These are phyloP conservation scores for Punctoribates punctum DNA, from an alignment of 2,888 invertebrate genomes.

Conservation along the genomic window DNA sequence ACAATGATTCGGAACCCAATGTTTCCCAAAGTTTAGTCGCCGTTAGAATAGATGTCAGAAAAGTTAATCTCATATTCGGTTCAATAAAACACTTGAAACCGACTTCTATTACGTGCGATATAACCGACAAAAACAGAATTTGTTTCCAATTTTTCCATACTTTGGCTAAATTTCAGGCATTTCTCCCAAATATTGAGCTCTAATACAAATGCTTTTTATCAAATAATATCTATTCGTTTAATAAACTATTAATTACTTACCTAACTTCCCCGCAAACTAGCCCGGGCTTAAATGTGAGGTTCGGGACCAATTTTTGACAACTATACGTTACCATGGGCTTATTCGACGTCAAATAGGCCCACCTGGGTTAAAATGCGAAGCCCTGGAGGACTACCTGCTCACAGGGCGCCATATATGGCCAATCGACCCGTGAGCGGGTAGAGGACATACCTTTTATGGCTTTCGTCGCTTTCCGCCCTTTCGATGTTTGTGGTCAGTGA, in stretches of 20 bases:
- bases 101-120: not conserved
- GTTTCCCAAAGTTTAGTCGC: not conserved
- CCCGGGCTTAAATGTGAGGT: too few species aligned
- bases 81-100: not conserved
- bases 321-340: too few species aligned
- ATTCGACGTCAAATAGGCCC: too few species aligned
- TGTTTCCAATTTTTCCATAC: constrained; percentile 21
- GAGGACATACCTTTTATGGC: too few species aligned
- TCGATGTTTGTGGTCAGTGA: too few species aligned
- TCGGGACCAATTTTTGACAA: too few species aligned
- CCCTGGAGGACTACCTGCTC: too few species aligned
- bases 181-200: not conserved
- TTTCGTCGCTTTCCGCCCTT: too few species aligned
- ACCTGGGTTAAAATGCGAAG: too few species aligned
- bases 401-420: too few species aligned
- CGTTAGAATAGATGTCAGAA: not conserved
- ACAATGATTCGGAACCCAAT: not conserved
- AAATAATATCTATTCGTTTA: not conserved
- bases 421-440: too few species aligned
- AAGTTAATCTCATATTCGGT: constrained; percentile 1
- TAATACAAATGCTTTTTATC: not conserved
- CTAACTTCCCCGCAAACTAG: not conserved
- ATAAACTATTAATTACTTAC: not conserved
- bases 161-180: constrained; percentile 20
- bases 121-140: not conserved